phyloP scores from a whole-genome alignment of 2,797 vertebrate species.

The Cyclura pinguis region DNA sequence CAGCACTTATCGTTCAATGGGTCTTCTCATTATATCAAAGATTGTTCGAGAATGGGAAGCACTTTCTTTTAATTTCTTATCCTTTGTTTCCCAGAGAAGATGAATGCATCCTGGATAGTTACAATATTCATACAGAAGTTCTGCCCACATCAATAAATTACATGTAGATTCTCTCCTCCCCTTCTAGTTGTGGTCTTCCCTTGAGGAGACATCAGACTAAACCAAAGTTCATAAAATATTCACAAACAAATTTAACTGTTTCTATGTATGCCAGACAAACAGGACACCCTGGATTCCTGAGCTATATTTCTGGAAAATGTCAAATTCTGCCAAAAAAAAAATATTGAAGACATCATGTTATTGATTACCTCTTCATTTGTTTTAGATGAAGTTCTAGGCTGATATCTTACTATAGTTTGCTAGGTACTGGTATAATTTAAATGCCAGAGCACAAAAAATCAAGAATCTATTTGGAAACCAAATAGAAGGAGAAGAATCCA shows the following conservation, averaged over 20 bases:
- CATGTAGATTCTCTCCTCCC: neutral
- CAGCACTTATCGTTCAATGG: slow-evolving; percentile 18
- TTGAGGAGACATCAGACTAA: neutral
- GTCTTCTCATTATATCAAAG: neutral
- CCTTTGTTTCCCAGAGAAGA: slow-evolving; percentile 3
- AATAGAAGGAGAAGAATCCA: neutral
- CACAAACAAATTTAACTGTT: neutral
- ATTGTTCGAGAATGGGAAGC: neutral
- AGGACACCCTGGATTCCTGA: neutral
- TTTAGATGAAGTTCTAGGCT: neutral
- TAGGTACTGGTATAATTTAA: neutral
- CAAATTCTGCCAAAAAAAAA: neutral
- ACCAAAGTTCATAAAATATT: slow-evolving; percentile 15
- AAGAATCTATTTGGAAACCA: neutral
- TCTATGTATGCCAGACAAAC: neutral
- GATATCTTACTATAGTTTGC: neutral
- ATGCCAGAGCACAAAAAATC: neutral
- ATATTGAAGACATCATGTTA: neutral
- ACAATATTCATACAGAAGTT: slow-evolving; percentile 8
- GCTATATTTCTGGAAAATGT: slow-evolving; percentile 31
- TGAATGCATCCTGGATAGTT: neutral
- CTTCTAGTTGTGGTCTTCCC: neutral
- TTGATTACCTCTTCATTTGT: neutral
- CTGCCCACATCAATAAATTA: neutral
- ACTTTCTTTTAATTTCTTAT: slow-evolving; percentile 4